A percentile compares a stretch with the other conserved stretches of the same genome.
Evolutionary conservation across 2,888 invertebrate species (phyloP).

Genomic region (Leucophora obtusa): DNA sequence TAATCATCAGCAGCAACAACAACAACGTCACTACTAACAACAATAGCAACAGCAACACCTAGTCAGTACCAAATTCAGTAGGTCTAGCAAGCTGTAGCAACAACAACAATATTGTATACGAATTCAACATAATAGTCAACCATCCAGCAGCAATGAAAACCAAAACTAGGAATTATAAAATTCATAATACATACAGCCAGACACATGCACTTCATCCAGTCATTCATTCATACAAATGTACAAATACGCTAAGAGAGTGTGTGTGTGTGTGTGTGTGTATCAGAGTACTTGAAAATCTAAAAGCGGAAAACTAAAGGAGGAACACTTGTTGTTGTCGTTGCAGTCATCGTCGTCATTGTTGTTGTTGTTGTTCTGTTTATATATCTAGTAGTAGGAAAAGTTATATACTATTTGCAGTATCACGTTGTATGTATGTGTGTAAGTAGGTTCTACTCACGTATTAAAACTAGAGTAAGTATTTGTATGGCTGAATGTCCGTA

Average conservation of each 20-base stretch:
- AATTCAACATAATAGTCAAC: slow-evolving; percentile 17
- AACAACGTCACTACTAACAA: slow-evolving; percentile 4
- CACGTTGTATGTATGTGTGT: slow-evolving; percentile 10
- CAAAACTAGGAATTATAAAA: slow-evolving; percentile 38
- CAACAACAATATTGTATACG: no score
- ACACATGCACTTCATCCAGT: neutral
- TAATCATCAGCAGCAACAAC: slow-evolving; percentile 21
- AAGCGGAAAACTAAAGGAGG: slow-evolving; percentile 49
- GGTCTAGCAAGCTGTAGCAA: neutral
- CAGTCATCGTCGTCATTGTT: neutral
- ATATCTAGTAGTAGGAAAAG: slow-evolving; percentile 11
- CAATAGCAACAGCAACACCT: slow-evolving; percentile 10
- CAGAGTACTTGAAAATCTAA: slow-evolving; percentile 10
- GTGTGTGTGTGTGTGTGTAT: neutral
- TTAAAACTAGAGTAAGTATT: slow-evolving; percentile 36
- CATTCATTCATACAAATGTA: neutral
- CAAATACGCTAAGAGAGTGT: neutral
- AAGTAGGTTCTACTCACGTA: neutral
- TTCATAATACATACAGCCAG: slow-evolving; percentile 1
- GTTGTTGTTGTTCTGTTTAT: neutral
- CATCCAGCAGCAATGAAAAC: slow-evolving; percentile 12
- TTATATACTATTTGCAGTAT: slow-evolving; percentile 9
- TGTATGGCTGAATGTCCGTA: neutral
- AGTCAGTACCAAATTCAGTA: slow-evolving; percentile 1
- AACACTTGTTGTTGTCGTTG: slow-evolving; percentile 51